Conservation (phyloP, 2,888 invertebrate genomes). For the Enchytraeus crypticus region DNA sequence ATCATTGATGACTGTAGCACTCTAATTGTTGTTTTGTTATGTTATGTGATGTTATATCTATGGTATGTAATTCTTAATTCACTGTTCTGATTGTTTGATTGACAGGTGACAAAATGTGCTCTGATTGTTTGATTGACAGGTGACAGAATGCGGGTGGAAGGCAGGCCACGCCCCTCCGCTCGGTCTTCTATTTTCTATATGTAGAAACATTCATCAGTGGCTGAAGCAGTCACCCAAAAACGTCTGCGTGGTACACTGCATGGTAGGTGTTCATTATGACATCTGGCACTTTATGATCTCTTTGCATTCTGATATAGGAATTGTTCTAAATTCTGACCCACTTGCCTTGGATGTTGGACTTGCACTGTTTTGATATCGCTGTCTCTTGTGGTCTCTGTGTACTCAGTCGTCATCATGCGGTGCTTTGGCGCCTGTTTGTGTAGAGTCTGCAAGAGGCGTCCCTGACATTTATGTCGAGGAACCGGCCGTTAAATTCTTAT, state of each 20-base stretch:
- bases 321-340: too few species aligned
- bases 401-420: too few species aligned
- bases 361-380: too few species aligned
- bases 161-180: conserved; percentile 63
- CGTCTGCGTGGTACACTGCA: conserved; percentile 72
- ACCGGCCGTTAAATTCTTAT: too few species aligned
- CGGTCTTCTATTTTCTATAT: conserved; percentile 69
- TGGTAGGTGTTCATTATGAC: conserved; percentile 11
- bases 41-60: not conserved
- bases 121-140: conserved; percentile 34
- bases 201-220: conserved; percentile 79
- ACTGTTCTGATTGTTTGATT: not conserved
- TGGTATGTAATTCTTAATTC: not conserved
- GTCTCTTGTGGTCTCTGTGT: too few species aligned
- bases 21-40: too few species aligned
- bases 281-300: not conserved
- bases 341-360: too few species aligned
- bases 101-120: not conserved
- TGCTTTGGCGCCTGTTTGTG: too few species aligned
- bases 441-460: too few species aligned
- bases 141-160: conserved; percentile 53
- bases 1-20: too few species aligned
- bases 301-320: not conserved
- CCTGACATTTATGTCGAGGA: too few species aligned
- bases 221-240: conserved; percentile 71